Evolutionary conservation across 2,113 vertebrate genomes (phyloP), one percentile per base, ranked within the genome.

Genomic region (Gavia stellata): DNA sequence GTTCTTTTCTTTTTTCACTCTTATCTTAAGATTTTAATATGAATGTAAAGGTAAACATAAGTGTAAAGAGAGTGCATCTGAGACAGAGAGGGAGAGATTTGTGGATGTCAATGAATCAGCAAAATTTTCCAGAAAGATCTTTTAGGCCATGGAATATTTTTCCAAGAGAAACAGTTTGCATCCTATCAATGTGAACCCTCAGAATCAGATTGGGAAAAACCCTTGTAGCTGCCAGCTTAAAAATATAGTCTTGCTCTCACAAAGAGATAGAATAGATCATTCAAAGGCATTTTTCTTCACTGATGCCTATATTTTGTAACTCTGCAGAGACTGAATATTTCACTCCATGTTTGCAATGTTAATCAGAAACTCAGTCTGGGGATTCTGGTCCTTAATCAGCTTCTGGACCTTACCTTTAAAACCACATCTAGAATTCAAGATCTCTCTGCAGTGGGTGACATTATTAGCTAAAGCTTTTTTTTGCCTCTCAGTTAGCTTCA

Each of bases 361-460:
- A 90, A 95, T 95, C 91, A 92, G 62, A 92, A 95, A 68, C 71
- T 85, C 68, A 79, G 36, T 38, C 55, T n/a, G 88, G 63, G 23
- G 53, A 94, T 94, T 89, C 62, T 94, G n/a, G 80, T 56, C 67
- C 67, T 94, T 77, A 96, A 92, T 77, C 68, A 95, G 21, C 36
- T 77, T 82, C 65, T 70, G 29, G 63, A 94, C 47, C 33, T 80
- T 25, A 42, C n/a, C 42, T 92, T 92, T 75, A 84, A 94, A 95
- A 72, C 18, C 36, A 75, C 33, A 55, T 85, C 62, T 87, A 59
- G 80, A 86, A 94, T 53, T 75, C 40, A 58, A 86, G 56, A 68
- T 73, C 19, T 71, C 45, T 92, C 62, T 72, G 36, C 38, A 81
- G 45, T 26, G 36, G n/a, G 16, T 2, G 0, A 73, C 33, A 74